These are phyloP conservation scores for Cephalopachus bancanus DNA, from an alignment of 2,797 vertebrate species.

Conservation along the genomic window DNA sequence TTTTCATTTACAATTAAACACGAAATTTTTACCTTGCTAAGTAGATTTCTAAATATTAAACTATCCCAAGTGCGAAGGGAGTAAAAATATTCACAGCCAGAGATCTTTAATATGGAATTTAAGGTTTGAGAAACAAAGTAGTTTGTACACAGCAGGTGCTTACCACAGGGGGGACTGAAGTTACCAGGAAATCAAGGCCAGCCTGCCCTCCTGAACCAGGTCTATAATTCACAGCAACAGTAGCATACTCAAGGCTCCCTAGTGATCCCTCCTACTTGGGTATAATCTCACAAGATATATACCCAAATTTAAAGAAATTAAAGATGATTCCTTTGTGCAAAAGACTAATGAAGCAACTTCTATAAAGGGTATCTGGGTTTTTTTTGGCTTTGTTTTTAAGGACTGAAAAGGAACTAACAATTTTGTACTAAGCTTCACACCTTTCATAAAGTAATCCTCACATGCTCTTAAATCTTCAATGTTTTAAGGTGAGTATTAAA, in stretches of 20 bases:
- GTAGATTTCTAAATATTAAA: conserved; percentile 48
- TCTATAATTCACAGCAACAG: neutral
- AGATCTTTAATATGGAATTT: conserved; percentile 42
- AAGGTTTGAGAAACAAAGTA: conserved; percentile 46
- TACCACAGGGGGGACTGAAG: neutral
- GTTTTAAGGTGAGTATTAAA: neutral
- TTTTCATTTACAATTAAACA: conserved; percentile 65
- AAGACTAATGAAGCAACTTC: conserved; percentile 36
- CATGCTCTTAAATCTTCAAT: conserved; percentile 22
- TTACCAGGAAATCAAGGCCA: conserved; percentile 1
- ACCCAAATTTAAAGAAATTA: conserved; percentile 36
- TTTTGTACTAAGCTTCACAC: conserved; percentile 5
- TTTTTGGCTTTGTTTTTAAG: neutral
- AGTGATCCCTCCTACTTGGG: neutral
- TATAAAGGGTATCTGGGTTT: neutral
- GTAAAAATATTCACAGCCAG: conserved; percentile 12
- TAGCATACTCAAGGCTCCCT: neutral
- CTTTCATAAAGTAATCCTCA: conserved; percentile 43
- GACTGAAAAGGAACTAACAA: conserved; percentile 43
- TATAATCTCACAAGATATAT: neutral
- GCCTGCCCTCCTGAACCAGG: neutral
- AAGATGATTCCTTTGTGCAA: conserved; percentile 21
- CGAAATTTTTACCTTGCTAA: conserved; percentile 54
- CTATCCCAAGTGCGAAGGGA: conserved; percentile 35
- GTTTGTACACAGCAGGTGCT: neutral